phyloP scores from a whole-genome alignment of 2,888 invertebrate genomes.

The Hermaeophaga mercurialis region DNA sequence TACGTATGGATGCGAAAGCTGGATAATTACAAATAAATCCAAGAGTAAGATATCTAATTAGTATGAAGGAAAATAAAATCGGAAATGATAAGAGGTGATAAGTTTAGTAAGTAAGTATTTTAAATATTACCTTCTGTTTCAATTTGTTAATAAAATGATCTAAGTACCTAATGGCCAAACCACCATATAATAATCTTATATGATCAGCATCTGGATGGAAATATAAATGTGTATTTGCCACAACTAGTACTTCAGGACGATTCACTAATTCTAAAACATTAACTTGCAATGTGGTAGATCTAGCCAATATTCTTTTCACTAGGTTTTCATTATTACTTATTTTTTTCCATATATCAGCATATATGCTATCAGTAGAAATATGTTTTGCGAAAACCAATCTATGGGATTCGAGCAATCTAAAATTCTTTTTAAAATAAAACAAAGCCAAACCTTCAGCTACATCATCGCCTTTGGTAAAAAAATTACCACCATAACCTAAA shows the following conservation, averaged over 20 bases:
- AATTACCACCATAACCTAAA: conserved; percentile 65
- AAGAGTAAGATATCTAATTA: too few relatives aligned
- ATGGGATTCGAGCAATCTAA: conserved; percentile 62
- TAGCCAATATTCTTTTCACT: conserved; percentile 63
- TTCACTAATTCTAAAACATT: conserved; percentile 63
- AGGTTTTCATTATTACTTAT: conserved; percentile 65
- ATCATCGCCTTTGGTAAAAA: conserved; percentile 73
- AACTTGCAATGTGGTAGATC: conserved; percentile 72
- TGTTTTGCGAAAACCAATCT: conserved; percentile 67
- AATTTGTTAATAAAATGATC: conserved; percentile 61
- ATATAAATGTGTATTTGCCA: conserved; percentile 90
- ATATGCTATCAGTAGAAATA: conserved; percentile 60
- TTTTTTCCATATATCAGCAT: conserved; percentile 65
- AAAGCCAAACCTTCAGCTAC: conserved; percentile 82
- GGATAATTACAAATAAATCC: too few relatives aligned
- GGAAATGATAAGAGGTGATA: too few relatives aligned
- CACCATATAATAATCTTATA: conserved; percentile 84
- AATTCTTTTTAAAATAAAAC: conserved; percentile 74
- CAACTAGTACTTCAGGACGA: conserved; percentile 62
- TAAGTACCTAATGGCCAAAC: conserved; percentile 73
- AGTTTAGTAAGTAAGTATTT: too few relatives aligned
- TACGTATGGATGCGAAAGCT: too few relatives aligned
- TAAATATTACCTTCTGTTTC: conserved; percentile 50
- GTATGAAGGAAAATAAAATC: too few relatives aligned
- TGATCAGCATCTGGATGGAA: conserved; percentile 92